Conservation (phyloP, 2,797 vertebrate species). For the Lagodon rhomboides region DNA sequence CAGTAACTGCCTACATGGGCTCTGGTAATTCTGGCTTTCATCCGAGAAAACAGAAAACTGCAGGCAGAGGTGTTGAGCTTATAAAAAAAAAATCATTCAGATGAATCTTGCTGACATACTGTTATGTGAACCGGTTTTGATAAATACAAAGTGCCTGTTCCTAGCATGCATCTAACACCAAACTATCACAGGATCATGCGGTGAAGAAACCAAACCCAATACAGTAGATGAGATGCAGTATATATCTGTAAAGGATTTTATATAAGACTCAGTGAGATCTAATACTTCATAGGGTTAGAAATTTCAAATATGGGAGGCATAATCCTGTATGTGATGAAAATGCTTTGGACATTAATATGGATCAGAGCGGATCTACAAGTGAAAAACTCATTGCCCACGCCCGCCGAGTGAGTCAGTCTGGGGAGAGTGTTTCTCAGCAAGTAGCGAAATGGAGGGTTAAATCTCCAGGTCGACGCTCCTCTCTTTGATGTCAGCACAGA, state of each 20-base stretch:
- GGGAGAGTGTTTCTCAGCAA: constrained; percentile 54
- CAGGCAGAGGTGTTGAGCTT: background rate
- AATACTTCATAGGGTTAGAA: constrained; percentile 47
- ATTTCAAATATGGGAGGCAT: constrained; percentile 45
- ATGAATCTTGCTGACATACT: constrained; percentile 11
- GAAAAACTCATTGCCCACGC: constrained; percentile 57
- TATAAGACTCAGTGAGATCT: constrained; percentile 1
- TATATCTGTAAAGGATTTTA: constrained; percentile 21
- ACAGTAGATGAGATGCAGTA: background rate
- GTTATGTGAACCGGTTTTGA: background rate
- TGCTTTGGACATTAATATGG: constrained; percentile 72
- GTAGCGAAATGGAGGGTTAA: constrained; percentile 67
- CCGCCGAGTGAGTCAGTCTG: constrained; percentile 49
- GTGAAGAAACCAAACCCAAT: constrained; percentile 10
- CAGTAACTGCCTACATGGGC: constrained; percentile 32
- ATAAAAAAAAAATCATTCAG: constrained; percentile 21
- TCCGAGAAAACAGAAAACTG: constrained; percentile 22
- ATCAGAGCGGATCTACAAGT: constrained; percentile 60
- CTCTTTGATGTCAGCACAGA: constrained; percentile 69
- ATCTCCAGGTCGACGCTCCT: constrained; percentile 58
- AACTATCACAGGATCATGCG: background rate
- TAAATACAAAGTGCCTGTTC: constrained; percentile 6
- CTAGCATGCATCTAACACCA: background rate
- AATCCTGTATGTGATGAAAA: constrained; percentile 66
- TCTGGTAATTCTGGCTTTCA: constrained; percentile 35